Base-by-base conservation (phyloP, 2,797 vertebrate genomes). In the Chloroceryle amazona region DNA sequence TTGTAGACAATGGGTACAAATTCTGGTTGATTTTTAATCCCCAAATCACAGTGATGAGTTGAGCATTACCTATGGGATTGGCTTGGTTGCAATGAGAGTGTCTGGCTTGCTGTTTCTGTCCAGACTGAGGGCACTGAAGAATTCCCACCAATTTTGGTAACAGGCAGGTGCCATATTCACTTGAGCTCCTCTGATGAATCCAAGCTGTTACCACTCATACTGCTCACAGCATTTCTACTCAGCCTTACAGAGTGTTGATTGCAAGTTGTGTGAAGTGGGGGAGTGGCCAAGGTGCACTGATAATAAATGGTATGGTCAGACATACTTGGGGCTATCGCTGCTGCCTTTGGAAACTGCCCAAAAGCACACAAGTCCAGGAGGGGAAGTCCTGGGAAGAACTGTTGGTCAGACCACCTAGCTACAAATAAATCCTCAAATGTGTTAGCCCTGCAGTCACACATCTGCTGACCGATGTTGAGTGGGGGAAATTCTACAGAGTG, bases 381-480 rank as follows among this genome's bases (percentile, higher is more conserved):
- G 35, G 25, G 35, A 33, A 79, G 60, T 0, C 0, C 16, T 35
- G 9, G 47, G 55, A 96, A 52, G 44, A 76, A 10, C 25, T 62
- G 23, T 74, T 91, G 60, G 52, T 47, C 71, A 57, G 92, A 82
- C 74, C 90, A 82, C 83, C 92, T 87, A 44, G 57, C 49, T 87
- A 76, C 1, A 3, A 70, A 81, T 91, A 73, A 95, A 90, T 63
- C 79, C 68, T 65, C 49, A 71, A 0, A 3, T 49, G 75, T 61
- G 8, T 81, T 73, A 81, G 87, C 85, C 79, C 74, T 87, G 78
- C 84, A 93, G 88, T 71, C 79, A 70, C 33, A 49, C 90, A 93
- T 90, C 91, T 89, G 96, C 81, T 92, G 84, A 76, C 93, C 81
- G 41, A 28, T 60, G 87, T 72, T 1, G 9, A 81, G 35, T 2